Conservation (phyloP, 92 coral and sea anemone genomes). For the Porites rus region DNA sequence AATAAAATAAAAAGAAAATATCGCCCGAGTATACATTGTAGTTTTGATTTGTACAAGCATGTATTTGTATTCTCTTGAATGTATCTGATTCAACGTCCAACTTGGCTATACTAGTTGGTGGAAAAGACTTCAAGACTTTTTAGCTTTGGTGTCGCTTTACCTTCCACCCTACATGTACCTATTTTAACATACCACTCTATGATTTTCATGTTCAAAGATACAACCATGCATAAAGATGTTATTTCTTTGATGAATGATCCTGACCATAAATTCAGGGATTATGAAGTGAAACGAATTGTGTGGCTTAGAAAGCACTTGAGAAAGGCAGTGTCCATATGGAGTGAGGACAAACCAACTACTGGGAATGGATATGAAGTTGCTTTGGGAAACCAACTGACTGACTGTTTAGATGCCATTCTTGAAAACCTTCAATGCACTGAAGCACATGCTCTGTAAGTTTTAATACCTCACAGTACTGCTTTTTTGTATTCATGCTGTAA, state of each 20-base stretch:
- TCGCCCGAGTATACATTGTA: too few relatives aligned
- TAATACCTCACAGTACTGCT: too few relatives aligned
- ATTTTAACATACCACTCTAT: not conserved
- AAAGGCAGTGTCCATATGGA: not conserved
- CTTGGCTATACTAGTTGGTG: not conserved
- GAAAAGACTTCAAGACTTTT: not conserved
- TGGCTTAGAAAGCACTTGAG: not conserved
- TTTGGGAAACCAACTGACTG: not conserved
- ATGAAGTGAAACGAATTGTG: not conserved
- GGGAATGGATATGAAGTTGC: not conserved
- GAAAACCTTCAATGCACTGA: not conserved
- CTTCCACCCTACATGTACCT: conserved; percentile 2
- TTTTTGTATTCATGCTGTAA: too few relatives aligned
- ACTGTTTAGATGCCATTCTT: not conserved
- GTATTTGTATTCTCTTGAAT: too few relatives aligned
- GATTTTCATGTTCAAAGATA: conserved; percentile 36
- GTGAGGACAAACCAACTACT: not conserved
- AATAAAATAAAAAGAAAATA: too few relatives aligned
- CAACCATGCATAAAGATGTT: conserved; percentile 54
- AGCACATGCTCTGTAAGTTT: not conserved
- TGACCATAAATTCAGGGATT: conserved; percentile 27
- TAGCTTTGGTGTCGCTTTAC: not conserved
- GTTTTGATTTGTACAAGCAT: too few relatives aligned
- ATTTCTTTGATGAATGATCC: conserved; percentile 13
- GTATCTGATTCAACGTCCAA: not conserved